phyloP scores from a whole-genome alignment of 1,140 invertebrate genomes.

The Panulirus ornatus region DNA sequence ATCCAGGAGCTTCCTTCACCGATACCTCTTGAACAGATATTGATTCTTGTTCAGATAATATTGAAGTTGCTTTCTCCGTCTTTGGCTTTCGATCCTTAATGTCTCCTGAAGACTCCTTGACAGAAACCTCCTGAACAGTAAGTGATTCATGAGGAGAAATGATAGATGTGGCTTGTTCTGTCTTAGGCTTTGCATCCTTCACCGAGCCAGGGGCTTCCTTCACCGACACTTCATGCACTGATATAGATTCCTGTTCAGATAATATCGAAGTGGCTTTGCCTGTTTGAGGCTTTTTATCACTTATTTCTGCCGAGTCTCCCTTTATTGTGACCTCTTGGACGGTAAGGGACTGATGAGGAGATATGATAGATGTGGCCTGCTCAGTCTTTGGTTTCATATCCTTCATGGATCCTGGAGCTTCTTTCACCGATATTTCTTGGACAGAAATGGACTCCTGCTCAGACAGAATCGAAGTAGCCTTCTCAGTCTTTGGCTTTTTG shows the following conservation, averaged over 20 bases:
- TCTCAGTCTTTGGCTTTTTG: constrained; percentile 47
- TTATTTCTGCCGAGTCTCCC: constrained; percentile 27
- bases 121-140: constrained; percentile 31
- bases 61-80: constrained; percentile 38
- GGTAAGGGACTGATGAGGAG: constrained; percentile 55
- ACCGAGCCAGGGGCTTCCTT: constrained; percentile 10
- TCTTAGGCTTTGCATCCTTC: constrained; percentile 9
- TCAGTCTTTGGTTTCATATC: constrained; percentile 55
- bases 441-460: constrained; percentile 54
- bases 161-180: constrained; percentile 48
- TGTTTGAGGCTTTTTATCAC: constrained; percentile 28
- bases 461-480: constrained; percentile 52
- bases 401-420: constrained; percentile 31
- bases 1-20: constrained; percentile 45
- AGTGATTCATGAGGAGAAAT: constrained; percentile 48
- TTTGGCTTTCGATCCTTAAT: constrained; percentile 30
- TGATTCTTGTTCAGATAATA: constrained; percentile 49
- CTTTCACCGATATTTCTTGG: constrained; percentile 55
- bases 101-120: constrained; percentile 37
- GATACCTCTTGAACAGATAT: constrained; percentile 44
- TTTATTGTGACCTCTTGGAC: constrained; percentile 53
- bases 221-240: constrained; percentile 55
- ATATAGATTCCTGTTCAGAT: constrained; percentile 54
- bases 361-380: constrained; percentile 51
- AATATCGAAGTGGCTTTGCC: constrained; percentile 39